Evolutionary conservation across 2,113 vertebrate species (phyloP), one percentile per base, ranked within the genome.

Genomic region (Poicephalus meyeri): DNA sequence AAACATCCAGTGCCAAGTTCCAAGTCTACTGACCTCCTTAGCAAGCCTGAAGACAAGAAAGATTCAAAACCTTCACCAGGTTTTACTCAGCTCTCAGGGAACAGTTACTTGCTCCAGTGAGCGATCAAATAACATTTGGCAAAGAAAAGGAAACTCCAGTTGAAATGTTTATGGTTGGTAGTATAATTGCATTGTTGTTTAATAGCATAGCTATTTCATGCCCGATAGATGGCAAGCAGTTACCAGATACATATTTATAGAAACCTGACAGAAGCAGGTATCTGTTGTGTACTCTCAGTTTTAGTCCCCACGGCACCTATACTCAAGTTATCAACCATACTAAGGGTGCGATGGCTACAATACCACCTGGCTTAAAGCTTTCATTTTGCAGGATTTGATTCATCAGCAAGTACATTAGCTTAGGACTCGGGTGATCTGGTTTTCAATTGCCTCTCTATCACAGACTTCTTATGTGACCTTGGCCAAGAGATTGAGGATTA

Each of bases 401-500:
- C 79, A 71, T 50, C 24, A 8, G 0, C 26, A 69, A 80, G 10
- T 50, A 25, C 29, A 8, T 86, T 86, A 81, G 11, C 12, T 90
- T 63, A 65, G 83, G 44, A 31, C 28, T 79, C 39, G 26, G n/a
- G n/a, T 68, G 52, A 69, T 84, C 68, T 79, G 35, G 13, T 88
- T 93, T 94, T 53, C 33, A 68, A 2, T 35, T 84, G 39, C 25
- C 13, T 84, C 28, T 49, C 65, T 93, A 61, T 41, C 52, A 14
- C 41, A 23, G 61, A 49, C 56, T 91, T 92, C 65, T 88, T 64
- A 28, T 8, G 31, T 93, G 90, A 96, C 92, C 95, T 96, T 97
- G 90, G 83, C 69, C 86, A 85, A 74, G 77, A 84, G 61, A 76
- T 7, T 41, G 77, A 91, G 72, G 50, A 69, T 81, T 88, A 89